Percentiles rank a stretch among this genome's conserved stretches.
Conservation (phyloP, 2,888 invertebrate species). For the Drosophila tanythrix region DNA sequence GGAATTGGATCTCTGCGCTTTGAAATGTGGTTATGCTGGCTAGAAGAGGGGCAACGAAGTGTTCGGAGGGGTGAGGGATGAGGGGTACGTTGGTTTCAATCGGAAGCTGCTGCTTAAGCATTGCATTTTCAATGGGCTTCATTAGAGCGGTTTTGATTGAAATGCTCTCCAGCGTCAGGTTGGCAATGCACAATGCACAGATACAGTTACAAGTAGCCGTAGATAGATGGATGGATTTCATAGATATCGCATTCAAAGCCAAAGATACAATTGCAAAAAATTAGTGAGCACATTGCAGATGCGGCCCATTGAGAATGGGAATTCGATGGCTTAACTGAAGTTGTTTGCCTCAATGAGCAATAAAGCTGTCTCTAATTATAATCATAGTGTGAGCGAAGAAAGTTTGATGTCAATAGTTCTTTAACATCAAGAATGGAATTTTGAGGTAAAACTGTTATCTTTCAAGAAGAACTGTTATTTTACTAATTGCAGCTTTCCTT, state of each 20-base stretch:
- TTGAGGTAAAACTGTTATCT: no score
- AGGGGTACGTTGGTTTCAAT: constrained; percentile 24
- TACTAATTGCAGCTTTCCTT: neutral
- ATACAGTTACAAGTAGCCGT: constrained; percentile 64
- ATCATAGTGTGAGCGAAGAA: neutral
- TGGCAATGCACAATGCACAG: constrained; percentile 47
- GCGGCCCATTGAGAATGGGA: constrained; percentile 40
- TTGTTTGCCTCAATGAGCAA: constrained; percentile 45
- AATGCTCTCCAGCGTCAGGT: constrained; percentile 51
- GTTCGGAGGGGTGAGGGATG: neutral
- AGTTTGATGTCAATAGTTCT: neutral
- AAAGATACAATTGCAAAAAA: constrained; percentile 71
- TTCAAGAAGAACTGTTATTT: neutral
- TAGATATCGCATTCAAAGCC: constrained; percentile 44
- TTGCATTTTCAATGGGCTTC: constrained; percentile 76
- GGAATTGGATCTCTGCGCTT: constrained; percentile 55
- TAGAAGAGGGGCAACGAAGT: constrained; percentile 12
- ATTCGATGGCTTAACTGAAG: constrained; percentile 50
- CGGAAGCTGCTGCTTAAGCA: constrained; percentile 68
- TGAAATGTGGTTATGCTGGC: constrained; percentile 49
- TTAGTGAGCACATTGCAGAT: constrained; percentile 63
- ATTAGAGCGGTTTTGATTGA: constrained; percentile 77
- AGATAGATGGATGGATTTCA: constrained; percentile 51
- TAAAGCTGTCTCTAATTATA: constrained; percentile 32
- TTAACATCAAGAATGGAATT: no score